Conservation (phyloP, 2,888 invertebrate genomes). For the Thysanoteuthis rhombus region DNA sequence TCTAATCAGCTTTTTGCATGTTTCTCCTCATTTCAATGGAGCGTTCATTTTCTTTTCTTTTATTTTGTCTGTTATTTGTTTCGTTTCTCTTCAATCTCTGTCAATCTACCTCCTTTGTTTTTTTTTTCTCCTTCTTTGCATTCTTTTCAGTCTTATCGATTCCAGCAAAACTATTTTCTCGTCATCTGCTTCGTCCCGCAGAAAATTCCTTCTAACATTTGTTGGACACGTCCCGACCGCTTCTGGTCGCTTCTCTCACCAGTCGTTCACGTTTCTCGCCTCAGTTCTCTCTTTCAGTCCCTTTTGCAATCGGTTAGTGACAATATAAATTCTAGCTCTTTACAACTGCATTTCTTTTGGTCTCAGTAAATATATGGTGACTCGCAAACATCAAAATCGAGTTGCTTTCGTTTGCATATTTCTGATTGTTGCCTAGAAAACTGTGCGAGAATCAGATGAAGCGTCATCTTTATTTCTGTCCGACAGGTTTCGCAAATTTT, state of each 20-base stretch:
- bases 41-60: no score
- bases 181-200: background rate
- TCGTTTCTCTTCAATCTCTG: no score
- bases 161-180: background rate
- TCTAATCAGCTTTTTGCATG: no score
- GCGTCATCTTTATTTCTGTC: background rate
- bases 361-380: background rate
- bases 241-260: background rate
- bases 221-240: background rate
- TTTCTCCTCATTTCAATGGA: no score
- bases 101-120: background rate
- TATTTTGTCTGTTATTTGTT: no score
- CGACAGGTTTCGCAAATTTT: background rate
- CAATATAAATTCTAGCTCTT: background rate
- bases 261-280: background rate
- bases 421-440: background rate
- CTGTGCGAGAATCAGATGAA: background rate
- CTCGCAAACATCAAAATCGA: background rate
- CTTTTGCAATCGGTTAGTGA: background rate
- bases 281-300: background rate
- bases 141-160: background rate
- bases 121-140: background rate
- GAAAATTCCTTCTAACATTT: background rate
- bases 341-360: background rate
- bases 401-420: background rate